Base-by-base conservation (phyloP, 1,140 invertebrate genomes). In the Mycetomoellerius zeteki region DNA sequence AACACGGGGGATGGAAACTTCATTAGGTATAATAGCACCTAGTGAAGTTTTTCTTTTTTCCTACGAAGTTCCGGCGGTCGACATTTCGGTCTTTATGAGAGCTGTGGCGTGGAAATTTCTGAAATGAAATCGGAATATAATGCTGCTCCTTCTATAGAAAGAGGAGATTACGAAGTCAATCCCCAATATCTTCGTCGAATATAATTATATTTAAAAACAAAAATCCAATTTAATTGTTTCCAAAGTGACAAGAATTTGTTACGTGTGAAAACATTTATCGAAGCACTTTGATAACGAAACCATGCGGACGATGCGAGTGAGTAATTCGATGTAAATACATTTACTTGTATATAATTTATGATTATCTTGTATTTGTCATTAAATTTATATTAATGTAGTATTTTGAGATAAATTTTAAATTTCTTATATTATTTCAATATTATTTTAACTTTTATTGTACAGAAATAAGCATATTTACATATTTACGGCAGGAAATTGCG, bases 291-390 rank as follows among this genome's bases (percentile, higher is more conserved):
- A 14, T n/a, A 24, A 24, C 16, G 27, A 67, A 52, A 21, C 7
- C 47, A 12, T 21, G 47, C 50, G n/a, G 19, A 71, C 47, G 77
- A 71, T 81, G 64, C 64, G 64, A 71, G 64, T 30, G 64, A 71
- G 62, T n/a, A 54, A 33, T 16, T 16, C 3, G 8, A 16, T 67
- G 4, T 71, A 37, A 69, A 37, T 19, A 19, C n/a, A 30, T 37
- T 54, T 33, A 33, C 10, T 43, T 27, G 0, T 52, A 27, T 24
- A 27, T 12, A 71, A 71, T 19, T 14, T 71, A 54, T 24, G 2
- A 54, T 30, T 24, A 54, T 52, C 8, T 19, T 56, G 1, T 16
- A 54, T 3, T 30, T 3, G 6, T 47, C 43, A 27, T 30, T 6
- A 58, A 37, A 77, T 77, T 77, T 27, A 60, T 27, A 60, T 43